Base-by-base conservation (phyloP, 2,888 invertebrate genomes). In the Craniophora ligustri region DNA sequence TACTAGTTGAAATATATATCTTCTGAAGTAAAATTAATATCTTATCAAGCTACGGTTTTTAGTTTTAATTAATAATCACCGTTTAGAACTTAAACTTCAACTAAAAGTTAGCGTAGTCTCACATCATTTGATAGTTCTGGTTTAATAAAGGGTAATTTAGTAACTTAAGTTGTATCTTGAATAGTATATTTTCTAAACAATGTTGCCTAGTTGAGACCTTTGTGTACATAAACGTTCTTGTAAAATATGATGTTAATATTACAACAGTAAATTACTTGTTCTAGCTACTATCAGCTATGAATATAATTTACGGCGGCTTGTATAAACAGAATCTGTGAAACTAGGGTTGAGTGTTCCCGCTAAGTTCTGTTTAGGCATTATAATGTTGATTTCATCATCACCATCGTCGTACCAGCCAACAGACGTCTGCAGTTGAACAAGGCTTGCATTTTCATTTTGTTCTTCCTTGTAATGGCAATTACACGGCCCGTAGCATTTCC, bases 171-270 rank as follows among this genome's bases (percentile, higher is more conserved):
- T 7, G 15, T 15, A 26, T 26, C 26, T 26, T 14, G 8, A 4
- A 4, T 7, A 30, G 18, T 18, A 8, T 13, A 40, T 39, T n/a
- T 16, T 14, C 14, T 8, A 5, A 16, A 23, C 14, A 11, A 38
- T 23, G 10, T 23, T 19, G n/a, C n/a, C n/a, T n/a, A 39, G 14
- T 26, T 32, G 10, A 6, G n/a, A n/a, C 23, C 18, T 26, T 10
- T 39, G 10, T 19, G 11, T 7, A 16, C 13, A 13, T 32, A 13
- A 32, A 13, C 10, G 5, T 35, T 18, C 18, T 39, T 13, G n/a
- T 18, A 16, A 23, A 34, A 40, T 51, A 53, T 34, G 7, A 53
- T 15, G 34, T 15, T 51, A 41, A 41, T 41, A 41, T 41, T 13
- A 41, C n/a, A 30, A 31, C 13, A 34, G 16, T 39, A 34, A 47